phyloP scores from a whole-genome alignment of 2,888 invertebrate species.

The Brachycybe producta region DNA sequence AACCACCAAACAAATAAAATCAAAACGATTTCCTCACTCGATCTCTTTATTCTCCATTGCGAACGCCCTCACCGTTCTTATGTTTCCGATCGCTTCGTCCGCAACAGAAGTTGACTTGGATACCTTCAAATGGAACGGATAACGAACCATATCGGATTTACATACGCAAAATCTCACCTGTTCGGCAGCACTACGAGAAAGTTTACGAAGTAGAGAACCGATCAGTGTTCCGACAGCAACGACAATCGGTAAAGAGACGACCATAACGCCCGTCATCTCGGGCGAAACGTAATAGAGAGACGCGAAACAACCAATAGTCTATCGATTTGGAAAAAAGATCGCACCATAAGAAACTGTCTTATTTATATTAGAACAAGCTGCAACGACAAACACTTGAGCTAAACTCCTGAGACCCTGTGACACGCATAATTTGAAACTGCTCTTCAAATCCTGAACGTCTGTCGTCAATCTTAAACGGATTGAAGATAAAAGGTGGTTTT shows the following conservation, averaged over 20 bases:
- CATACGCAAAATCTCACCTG: slow-evolving; percentile 51
- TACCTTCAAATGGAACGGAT: slow-evolving; percentile 41
- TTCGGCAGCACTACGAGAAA: slow-evolving; percentile 67
- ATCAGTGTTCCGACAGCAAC: slow-evolving; percentile 71
- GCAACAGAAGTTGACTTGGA: slow-evolving; percentile 77
- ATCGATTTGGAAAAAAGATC: slow-evolving; percentile 14
- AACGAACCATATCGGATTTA: not conserved
- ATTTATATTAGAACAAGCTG: slow-evolving; percentile 7
- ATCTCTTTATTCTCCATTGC: slow-evolving; percentile 79
- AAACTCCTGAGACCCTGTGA: slow-evolving; percentile 78
- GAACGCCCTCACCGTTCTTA: slow-evolving; percentile 85
- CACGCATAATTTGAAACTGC: slow-evolving; percentile 83
- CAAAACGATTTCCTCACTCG: slow-evolving; percentile 35
- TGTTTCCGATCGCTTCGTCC: slow-evolving; percentile 85
- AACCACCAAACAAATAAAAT: not conserved
- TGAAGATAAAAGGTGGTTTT: no score
- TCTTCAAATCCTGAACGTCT: slow-evolving; percentile 95
- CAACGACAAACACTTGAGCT: slow-evolving; percentile 53
- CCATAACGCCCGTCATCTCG: slow-evolving; percentile 68
- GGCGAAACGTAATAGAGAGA: slow-evolving; percentile 79
- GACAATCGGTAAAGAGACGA: slow-evolving; percentile 72
- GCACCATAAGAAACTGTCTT: slow-evolving; percentile 26
- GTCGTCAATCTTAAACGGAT: slow-evolving; percentile 56
- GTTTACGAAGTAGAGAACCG: slow-evolving; percentile 58
- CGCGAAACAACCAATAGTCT: slow-evolving; percentile 54